A percentile compares a stretch with the other conserved stretches of the same genome.
phyloP scores from a whole-genome alignment of 2,113 vertebrate genomes.

The Eidolon helvum region DNA sequence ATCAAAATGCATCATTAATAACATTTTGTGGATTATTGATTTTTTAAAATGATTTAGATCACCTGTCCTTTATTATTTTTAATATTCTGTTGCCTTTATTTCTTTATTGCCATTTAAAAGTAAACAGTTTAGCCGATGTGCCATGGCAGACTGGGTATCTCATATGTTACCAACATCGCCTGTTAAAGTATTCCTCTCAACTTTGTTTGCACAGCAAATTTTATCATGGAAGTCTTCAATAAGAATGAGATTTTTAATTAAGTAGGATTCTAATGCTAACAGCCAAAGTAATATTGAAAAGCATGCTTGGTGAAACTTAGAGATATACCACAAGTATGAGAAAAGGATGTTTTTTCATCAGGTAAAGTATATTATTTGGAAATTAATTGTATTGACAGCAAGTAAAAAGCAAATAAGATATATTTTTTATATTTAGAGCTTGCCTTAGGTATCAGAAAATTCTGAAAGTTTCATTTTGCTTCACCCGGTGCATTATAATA shows the following conservation, averaged over 20 bases:
- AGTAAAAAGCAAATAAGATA: not conserved
- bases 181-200: slow-evolving; percentile 71
- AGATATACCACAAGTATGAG: not conserved
- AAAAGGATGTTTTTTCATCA: not conserved
- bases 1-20: not conserved
- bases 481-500: not conserved
- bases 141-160: slow-evolving; percentile 40
- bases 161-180: slow-evolving; percentile 22
- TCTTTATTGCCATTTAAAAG: not conserved
- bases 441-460: not conserved
- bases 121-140: not conserved
- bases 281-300: not conserved
- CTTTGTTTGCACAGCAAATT: not conserved
- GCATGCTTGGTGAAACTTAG: not conserved
- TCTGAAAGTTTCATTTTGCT: not conserved
- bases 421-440: not conserved
- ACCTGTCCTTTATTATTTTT: slow-evolving; percentile 34
- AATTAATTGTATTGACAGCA: accelerated
- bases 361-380: slow-evolving; percentile 20
- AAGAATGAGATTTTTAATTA: slow-evolving; percentile 40
- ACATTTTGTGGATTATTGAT: slow-evolving; percentile 2
- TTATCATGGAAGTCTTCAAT: slow-evolving; percentile 61
- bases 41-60: not conserved
- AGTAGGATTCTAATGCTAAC: not conserved
- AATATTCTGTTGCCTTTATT: not conserved